Evolutionary conservation across 2,797 vertebrate species (phyloP), one percentile per base, ranked within the genome.

Genomic region (Coregonus sp.): DNA sequence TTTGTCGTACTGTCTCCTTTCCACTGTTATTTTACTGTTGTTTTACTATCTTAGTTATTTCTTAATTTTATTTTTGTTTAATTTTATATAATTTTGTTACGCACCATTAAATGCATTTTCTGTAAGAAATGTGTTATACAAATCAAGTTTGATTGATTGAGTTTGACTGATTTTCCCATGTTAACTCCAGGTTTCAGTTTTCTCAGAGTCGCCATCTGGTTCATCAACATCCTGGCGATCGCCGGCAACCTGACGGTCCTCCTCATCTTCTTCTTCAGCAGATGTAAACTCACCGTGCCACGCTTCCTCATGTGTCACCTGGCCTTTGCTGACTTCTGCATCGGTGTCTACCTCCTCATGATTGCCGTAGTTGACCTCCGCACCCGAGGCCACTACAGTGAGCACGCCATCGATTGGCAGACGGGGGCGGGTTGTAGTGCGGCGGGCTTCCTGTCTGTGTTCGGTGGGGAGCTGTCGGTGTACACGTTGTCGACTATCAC

Each of bases 281-380:
- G 89, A 15, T 93, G 92, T 77, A 96, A 96, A 84, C 91, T 96
- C 74, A 97, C 95, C 0, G 96, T 97, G 1, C 95, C 96, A 11
- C 95, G 95, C 52, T 97, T 97, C 86, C 95, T 97, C 67, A 96
- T 97, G 95, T 97, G 95, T 86, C 96, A 97, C 82, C 93, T 97
- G 77, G 95, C 96, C 77, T 96, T 97, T 15, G 96, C 96, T 0
- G 95, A 97, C 78, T 94, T 98, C 4, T 96, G 95, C 90, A 97
- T 96, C 86, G 96, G 95, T 0, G 83, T 97, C 16, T 97, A 97
- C 71, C 93, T 97, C 31, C 91, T 97, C 66, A 94, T 97, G 86
- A 97, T 97, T 0, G 96, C 96, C 2, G 91, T 91, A 0, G 95
- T 96, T 0, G 96, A 97, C 11, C 81, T 93, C 54, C 90, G 92